Evolutionary conservation across 2,797 vertebrate genomes (phyloP), one percentile per base, ranked within the genome.

Genomic region (Acrocephalus scirpaceus): DNA sequence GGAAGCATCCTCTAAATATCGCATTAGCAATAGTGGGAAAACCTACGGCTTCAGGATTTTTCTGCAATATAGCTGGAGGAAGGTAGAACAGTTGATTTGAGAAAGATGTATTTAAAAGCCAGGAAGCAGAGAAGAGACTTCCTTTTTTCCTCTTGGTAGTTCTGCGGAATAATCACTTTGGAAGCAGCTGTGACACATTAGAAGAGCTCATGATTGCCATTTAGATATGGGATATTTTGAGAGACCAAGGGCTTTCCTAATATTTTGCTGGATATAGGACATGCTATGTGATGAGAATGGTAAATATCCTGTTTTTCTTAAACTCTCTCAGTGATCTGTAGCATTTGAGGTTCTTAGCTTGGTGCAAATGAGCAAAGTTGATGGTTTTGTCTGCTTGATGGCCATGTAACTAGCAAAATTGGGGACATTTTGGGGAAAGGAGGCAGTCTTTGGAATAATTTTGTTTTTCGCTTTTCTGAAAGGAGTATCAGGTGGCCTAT

Each of bases 101-200:
- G 65, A 86, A 83, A 65, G 42, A 85, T 38, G 13, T 40, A 22
- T 73, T 40, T 51, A 38, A 72, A 73, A 90, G 32, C 50, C 66
- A 88, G 54, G 62, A 93, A 86, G 65, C 7, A 70, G 44, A 77
- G 81, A 48, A 54, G 23, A 3, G 2, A 74, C 50, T 77, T 93
- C 83, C 51, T 83, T 88, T 86, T 86, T 60, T 71, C 56, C 48
- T 90, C 3, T 3, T 45, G 58, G 30, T 86, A 67, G 79, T 92
- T 94, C 72, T 87, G 62, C 53, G 82, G 93, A 93, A 93, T 94
- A 90, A 95, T 92, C 77, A 76, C 86, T 89, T 95, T 90, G 83
- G 86, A 93, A 94, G 48, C 10, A 13, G 50, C 36, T 58, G 16
- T 47, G 76, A 27, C 48, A 32, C 7, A 20, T 80, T 88, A 72